Base-by-base conservation (phyloP, 2,113 vertebrate species). In the Apus apus region DNA sequence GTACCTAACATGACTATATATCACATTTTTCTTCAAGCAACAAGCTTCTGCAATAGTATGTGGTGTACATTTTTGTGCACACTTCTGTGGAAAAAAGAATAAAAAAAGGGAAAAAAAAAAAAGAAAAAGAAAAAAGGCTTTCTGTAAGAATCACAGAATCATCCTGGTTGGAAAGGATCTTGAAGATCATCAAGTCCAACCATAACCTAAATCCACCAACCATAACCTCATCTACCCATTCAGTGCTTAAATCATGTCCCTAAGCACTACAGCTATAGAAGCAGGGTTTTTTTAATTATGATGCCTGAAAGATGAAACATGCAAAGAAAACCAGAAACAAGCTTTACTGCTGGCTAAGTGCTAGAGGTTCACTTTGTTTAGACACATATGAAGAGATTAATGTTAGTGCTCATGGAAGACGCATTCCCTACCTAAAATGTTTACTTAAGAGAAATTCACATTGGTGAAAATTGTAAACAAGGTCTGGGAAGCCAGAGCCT, bases 21-120 rank as follows among this genome's bases (percentile, higher is more conserved):
- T 87, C 84, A 87, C 54, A 85, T 72, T 97, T 94, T 94, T 92
- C 58, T 96, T 96, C 76, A 81, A 79, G 86, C 38, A 94, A 86
- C 71, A 94, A 83, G 46, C 46, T 64, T 89, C 29, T 90, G 40
- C 67, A 93, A 95, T 23, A 84, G 36, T 68, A 65, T 64, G 8
- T 26, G 5, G 1, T 53, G 76, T 70, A 64, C 64, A 4, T 50
- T 23, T 36, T 36, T 53, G 7, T 50, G 9, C 65, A 64, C 9
- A 27, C 3, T 26, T 78, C 8, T 32, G 13, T 2, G 3, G 23
- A 18, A 20, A 38, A 18, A 15, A 23, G 38, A 38, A 38, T 38
- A 8, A 1, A 13, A 9, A 3, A 6, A 6, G 22, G 4, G 26
- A 7, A 5, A 7, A 9, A 22, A 26, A 27, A 27, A 9, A 5